phyloP scores from a whole-genome alignment of 2,888 invertebrate genomes.

The Zelleria hepariella region DNA sequence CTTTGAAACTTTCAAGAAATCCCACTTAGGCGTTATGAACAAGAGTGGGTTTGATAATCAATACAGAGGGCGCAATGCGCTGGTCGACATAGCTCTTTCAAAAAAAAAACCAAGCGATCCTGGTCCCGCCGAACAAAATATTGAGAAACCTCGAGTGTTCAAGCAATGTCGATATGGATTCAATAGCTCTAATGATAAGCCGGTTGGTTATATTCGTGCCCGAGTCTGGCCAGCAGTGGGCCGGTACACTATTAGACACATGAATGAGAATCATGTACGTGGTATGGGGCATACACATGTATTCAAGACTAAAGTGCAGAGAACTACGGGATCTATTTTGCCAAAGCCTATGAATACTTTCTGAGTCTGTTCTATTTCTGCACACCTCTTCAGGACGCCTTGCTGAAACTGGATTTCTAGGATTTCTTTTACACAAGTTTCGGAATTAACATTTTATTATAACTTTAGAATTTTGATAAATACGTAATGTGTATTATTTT shows the following conservation, averaged over 20 bases:
- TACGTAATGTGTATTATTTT: no score
- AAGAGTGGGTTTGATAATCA: conserved; percentile 41
- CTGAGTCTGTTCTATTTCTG: conserved; percentile 17
- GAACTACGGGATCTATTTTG: conserved; percentile 47
- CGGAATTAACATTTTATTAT: neutral
- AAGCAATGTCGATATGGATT: conserved; percentile 36
- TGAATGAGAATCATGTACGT: conserved; percentile 25
- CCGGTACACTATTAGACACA: conserved; percentile 27
- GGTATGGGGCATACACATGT: conserved; percentile 52
- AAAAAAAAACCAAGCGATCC: conserved; percentile 60
- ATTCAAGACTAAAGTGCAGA: conserved; percentile 39
- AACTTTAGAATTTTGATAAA: neutral
- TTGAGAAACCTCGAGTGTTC: conserved; percentile 28
- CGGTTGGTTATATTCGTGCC: conserved; percentile 41
- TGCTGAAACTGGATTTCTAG: neutral
- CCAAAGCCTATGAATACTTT: conserved; percentile 50
- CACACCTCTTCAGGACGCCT: neutral
- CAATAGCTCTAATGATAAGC: conserved; percentile 49
- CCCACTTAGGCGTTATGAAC: conserved; percentile 47
- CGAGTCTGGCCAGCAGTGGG: conserved; percentile 60
- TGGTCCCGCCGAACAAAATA: conserved; percentile 60
- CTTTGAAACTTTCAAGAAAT: conserved; percentile 41
- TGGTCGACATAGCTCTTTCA: conserved; percentile 63
- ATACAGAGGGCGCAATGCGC: conserved; percentile 54
- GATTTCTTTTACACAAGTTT: neutral